A percentile compares a stretch with the other conserved stretches of the same genome.
These are phyloP conservation scores for Urocynchramus pylzowi DNA, from an alignment of 2,113 vertebrate species.

Conservation along the genomic window DNA sequence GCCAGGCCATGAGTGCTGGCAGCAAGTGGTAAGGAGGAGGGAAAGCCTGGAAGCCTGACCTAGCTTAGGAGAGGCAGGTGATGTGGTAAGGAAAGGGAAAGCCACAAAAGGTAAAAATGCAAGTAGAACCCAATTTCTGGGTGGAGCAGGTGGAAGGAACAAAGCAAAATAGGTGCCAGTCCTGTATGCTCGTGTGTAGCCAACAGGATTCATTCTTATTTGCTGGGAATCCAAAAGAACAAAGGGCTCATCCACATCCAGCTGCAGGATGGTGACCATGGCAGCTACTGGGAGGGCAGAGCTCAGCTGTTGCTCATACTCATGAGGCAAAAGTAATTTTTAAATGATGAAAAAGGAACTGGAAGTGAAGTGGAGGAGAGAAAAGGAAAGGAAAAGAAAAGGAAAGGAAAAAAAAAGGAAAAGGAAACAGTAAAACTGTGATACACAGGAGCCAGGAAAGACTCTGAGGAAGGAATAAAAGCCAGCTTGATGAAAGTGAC, in stretches of 20 bases:
- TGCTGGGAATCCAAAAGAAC: background rate
- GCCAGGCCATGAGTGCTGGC: background rate
- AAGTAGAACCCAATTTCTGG: background rate
- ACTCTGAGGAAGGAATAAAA: background rate
- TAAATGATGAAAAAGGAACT: background rate
- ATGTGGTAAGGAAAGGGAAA: background rate
- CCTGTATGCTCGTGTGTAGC: rapidly evolving
- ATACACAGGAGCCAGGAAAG: background rate
- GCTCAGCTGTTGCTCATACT: background rate
- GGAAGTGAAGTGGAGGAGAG: background rate
- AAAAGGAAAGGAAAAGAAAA: too few relatives aligned
- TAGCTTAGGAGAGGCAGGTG: background rate
- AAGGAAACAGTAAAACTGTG: background rate
- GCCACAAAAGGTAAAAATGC: background rate
- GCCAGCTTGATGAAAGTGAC: background rate
- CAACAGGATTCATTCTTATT: background rate
- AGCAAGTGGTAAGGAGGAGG: background rate
- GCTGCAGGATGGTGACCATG: background rate
- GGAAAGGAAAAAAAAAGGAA: too few relatives aligned
- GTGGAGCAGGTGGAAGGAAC: background rate
- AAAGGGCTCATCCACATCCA: background rate
- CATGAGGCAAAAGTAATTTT: background rate
- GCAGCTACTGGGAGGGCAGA: background rate
- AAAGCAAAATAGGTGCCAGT: background rate
- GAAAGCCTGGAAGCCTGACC: background rate